These are phyloP conservation scores for Rhysida immarginata DNA, from an alignment of 1,140 invertebrate genomes.

Conservation along the genomic window DNA sequence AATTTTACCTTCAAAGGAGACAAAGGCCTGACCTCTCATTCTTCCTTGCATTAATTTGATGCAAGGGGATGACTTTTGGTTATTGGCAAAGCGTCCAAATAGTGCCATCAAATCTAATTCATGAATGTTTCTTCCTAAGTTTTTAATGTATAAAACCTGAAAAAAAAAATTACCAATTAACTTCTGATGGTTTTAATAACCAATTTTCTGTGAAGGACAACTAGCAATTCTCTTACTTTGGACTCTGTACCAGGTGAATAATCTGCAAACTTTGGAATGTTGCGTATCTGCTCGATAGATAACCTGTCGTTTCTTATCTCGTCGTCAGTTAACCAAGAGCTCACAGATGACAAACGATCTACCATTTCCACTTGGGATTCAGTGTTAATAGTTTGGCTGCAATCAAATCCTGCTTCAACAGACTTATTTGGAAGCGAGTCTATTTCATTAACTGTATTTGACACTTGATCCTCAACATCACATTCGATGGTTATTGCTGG, in stretches of 20 bases:
- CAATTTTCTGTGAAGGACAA: too few species aligned
- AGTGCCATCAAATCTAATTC: constrained; percentile 31
- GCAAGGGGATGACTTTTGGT: constrained; percentile 18
- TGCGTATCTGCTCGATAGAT: constrained; percentile 7
- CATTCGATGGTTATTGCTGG: not conserved
- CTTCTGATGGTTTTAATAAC: not conserved
- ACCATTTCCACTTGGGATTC: too few species aligned
- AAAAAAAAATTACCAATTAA: not conserved
- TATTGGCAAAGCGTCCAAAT: constrained; percentile 26
- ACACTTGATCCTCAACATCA: not conserved
- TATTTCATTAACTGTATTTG: too few species aligned
- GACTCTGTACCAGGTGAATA: too few species aligned
- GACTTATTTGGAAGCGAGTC: too few species aligned
- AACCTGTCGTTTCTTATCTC: too few species aligned
- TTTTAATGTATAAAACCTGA: constrained; percentile 38
- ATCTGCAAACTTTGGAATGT: too few species aligned
- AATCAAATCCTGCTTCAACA: too few species aligned
- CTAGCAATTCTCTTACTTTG: too few species aligned
- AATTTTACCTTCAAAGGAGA: constrained; percentile 34
- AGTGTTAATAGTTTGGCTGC: too few species aligned
- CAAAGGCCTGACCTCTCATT: constrained; percentile 42
- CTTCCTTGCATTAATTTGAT: constrained; percentile 33
- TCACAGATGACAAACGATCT: too few species aligned
- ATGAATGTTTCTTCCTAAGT: constrained; percentile 29
- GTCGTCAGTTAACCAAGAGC: too few species aligned